phyloP scores from a whole-genome alignment of 2,797 vertebrate genomes.

The Lepilemur ruficaudatus region DNA sequence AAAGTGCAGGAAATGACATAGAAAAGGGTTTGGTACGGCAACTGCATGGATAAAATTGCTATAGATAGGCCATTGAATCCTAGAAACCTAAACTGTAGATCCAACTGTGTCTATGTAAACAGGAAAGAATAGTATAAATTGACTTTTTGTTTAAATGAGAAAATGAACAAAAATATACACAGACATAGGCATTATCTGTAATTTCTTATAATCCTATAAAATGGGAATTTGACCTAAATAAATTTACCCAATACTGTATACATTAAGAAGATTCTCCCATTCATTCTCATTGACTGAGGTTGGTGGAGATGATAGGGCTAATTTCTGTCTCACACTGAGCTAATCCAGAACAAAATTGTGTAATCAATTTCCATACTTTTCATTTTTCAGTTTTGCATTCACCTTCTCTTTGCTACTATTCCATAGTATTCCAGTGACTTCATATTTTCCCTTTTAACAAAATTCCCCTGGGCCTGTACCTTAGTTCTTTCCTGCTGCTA shows the following conservation, averaged over 20 bases:
- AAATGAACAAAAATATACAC: not conserved
- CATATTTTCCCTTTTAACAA: not conserved
- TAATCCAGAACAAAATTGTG: not conserved
- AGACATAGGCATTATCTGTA: not conserved
- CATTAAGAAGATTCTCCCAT: not conserved
- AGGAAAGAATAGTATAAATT: not conserved
- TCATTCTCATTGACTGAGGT: not conserved
- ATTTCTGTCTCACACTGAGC: not conserved
- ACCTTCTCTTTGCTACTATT: not conserved
- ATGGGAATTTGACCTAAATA: not conserved
- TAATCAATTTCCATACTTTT: not conserved
- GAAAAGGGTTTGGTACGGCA: not conserved
- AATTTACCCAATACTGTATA: not conserved
- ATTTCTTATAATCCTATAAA: not conserved
- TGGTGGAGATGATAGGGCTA: too few relatives aligned
- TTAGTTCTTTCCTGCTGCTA: not conserved
- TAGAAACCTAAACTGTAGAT: not conserved
- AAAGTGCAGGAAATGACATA: not conserved
- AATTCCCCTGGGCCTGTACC: not conserved
- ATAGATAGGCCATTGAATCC: not conserved
- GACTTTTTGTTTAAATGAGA: not conserved
- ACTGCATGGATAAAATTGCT: not conserved
- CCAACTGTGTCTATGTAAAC: not conserved
- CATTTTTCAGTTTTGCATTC: not conserved
- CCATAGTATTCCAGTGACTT: not conserved